Percentiles rank a stretch among this genome's conserved stretches.
Conservation (phyloP, 2,113 vertebrate genomes). For the Poecile atricapillus region DNA sequence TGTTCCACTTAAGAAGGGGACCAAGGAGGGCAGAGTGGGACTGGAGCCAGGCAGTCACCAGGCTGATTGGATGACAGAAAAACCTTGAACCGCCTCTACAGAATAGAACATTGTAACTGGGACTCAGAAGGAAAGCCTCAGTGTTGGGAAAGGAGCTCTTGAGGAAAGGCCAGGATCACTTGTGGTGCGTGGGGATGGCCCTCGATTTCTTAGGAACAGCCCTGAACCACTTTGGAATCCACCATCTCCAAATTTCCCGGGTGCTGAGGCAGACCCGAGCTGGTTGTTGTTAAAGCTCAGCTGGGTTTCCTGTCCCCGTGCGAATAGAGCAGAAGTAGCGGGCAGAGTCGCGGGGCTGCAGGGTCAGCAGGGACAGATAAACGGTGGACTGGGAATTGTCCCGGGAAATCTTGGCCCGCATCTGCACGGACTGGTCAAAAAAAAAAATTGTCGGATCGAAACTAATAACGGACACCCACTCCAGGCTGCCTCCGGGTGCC, state of each 20-base stretch:
- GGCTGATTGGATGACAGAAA: too few relatives aligned
- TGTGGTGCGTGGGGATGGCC: too few relatives aligned
- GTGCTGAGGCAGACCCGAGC: neutral
- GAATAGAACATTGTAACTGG: neutral
- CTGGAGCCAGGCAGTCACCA: neutral
- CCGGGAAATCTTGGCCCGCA: too few relatives aligned
- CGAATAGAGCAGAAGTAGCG: rapidly evolving
- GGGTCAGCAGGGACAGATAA: too few relatives aligned
- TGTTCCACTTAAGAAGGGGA: neutral
- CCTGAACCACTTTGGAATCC: neutral
- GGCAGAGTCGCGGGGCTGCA: neutral
- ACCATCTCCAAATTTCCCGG: rapidly evolving
- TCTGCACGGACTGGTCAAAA: too few relatives aligned
- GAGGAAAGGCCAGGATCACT: neutral
- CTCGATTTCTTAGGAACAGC: neutral
- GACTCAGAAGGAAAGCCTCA: neutral
- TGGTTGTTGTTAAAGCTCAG: neutral
- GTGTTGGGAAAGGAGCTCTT: neutral
- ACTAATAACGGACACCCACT: neutral
- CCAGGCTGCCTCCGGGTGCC: rapidly evolving
- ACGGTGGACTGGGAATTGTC: too few relatives aligned
- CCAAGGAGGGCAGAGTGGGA: too few relatives aligned
- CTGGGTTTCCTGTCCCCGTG: neutral
- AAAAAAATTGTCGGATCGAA: too few relatives aligned
- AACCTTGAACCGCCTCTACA: neutral